A percentile compares a stretch with the other conserved stretches of the same genome.
Evolutionary conservation across 92 coral and sea anemone species (phyloP).

Genomic region (Zoanthus sociatus): DNA sequence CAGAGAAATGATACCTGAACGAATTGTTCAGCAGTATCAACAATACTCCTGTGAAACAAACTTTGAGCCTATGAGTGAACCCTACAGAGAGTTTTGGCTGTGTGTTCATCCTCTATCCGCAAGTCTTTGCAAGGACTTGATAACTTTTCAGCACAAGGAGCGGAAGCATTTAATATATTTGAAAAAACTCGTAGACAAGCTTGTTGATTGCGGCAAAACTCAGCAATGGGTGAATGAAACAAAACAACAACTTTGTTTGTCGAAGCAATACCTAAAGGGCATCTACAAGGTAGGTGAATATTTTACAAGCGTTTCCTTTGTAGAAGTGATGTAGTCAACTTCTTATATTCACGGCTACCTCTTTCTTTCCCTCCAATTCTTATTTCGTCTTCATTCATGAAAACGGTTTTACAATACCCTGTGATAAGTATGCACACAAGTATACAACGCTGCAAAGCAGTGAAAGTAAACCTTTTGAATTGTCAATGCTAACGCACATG

Average conservation of each 20-base stretch:
- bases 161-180: conserved; percentile 55
- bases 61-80: conserved; percentile 42
- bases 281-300: too few species aligned
- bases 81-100: neutral
- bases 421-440: too few species aligned
- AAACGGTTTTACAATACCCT: too few species aligned
- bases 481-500: too few species aligned
- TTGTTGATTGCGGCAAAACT: too few species aligned
- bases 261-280: conserved; percentile 53
- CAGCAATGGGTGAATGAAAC: neutral
- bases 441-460: too few species aligned
- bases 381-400: too few species aligned
- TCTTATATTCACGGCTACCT: neutral
- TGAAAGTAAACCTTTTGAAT: too few species aligned
- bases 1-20: conserved; percentile 52
- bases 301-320: neutral
- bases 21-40: conserved; percentile 38
- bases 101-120: conserved; percentile 52
- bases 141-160: conserved; percentile 59
- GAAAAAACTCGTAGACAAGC: neutral
- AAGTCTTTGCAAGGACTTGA: conserved; percentile 46
- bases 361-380: too few species aligned
- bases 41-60: conserved; percentile 40
- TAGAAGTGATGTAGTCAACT: neutral
- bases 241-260: conserved; percentile 27